phyloP scores from a whole-genome alignment of 2,797 vertebrate genomes.

The Macropodus opercularis region DNA sequence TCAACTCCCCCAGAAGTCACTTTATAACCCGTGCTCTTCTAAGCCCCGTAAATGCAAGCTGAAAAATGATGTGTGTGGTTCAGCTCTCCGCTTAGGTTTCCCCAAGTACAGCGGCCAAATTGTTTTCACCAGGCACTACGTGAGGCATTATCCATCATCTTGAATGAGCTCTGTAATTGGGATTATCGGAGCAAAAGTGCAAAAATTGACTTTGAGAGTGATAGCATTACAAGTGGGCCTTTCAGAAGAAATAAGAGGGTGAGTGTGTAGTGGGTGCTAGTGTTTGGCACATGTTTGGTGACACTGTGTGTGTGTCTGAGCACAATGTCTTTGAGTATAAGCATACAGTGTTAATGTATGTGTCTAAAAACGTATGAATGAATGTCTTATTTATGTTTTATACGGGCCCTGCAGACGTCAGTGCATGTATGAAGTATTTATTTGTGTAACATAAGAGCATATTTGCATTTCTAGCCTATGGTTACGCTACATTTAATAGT shows the following conservation, averaged over 20 bases:
- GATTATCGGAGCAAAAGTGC: constrained; percentile 75
- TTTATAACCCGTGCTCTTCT: constrained; percentile 65
- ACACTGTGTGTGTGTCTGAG: constrained; percentile 19
- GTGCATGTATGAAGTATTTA: constrained; percentile 11
- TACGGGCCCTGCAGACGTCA: not conserved
- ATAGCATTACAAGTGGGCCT: constrained; percentile 72
- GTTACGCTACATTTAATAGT: not conserved
- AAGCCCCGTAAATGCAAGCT: constrained; percentile 52
- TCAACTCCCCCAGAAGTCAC: constrained; percentile 70
- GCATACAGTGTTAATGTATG: constrained; percentile 1
- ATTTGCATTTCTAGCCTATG: not conserved
- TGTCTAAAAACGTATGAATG: constrained; percentile 13
- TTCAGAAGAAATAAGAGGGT: constrained; percentile 62
- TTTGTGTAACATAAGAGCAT: not conserved
- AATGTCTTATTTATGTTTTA: constrained; percentile 2
- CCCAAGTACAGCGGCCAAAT: constrained; percentile 70
- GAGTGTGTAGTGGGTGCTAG: constrained; percentile 48
- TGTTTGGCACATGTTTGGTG: constrained; percentile 43
- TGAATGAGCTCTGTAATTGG: constrained; percentile 76
- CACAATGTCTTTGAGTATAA: constrained; percentile 3
- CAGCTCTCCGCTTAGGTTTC: constrained; percentile 65
- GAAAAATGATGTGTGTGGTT: constrained; percentile 70
- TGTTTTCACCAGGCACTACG: constrained; percentile 61
- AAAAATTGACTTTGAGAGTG: constrained; percentile 73
- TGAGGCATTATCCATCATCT: constrained; percentile 74